Evolutionary conservation across 2,888 invertebrate genomes (phyloP), one percentile per base, ranked within the genome.

Genomic region (Nemotelus nigrinus): DNA sequence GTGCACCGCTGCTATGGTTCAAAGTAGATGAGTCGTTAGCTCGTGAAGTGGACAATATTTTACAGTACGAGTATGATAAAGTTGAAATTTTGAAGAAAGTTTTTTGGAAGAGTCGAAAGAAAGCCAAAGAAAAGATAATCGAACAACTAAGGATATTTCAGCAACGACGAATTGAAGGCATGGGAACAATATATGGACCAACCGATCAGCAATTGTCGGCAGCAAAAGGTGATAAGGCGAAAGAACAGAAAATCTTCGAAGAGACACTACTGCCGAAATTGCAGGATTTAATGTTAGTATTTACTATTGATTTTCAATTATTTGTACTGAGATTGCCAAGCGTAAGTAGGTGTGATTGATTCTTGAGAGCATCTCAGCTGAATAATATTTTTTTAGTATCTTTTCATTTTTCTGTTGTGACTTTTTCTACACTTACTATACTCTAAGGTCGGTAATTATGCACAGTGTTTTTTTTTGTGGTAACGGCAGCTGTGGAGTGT

Each of bases 131-230:
- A 60, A 82, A 86, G 71, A 87, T 87, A 43, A 85, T 85, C 78
- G 85, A 85, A 80, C 87, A 87, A 80, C 80, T 87, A 65, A 83
- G 87, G 57, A 88, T 88, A 80, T 90, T 90, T 81, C 93, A 97
- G 84, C 93, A 93, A 82, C 97, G 97, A 87, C 89, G 97, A 81
- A 95, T 93, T 55, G 94, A 96, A 53, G 98, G 98, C 2, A 89
- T 98, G 79, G 96, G 94, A 10, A 93, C 93, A 71, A 91, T 98
- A 82, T 98, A 95, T 87, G 98, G 97, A 0, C 96, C 96, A 0
- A 90, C 92, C 43, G 96, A 96, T 88, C 89, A 91, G 79, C 91
- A 93, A 81, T 89, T 96, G 3, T 91, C 93, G 82, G 93, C 94
- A 85, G 93, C 94, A 80, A 92, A 93, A 84, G 91, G 93, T 78